A percentile compares a stretch with the other conserved stretches of the same genome.
phyloP scores from a whole-genome alignment of 2,888 invertebrate species.

The Meghimatium bilineatum region DNA sequence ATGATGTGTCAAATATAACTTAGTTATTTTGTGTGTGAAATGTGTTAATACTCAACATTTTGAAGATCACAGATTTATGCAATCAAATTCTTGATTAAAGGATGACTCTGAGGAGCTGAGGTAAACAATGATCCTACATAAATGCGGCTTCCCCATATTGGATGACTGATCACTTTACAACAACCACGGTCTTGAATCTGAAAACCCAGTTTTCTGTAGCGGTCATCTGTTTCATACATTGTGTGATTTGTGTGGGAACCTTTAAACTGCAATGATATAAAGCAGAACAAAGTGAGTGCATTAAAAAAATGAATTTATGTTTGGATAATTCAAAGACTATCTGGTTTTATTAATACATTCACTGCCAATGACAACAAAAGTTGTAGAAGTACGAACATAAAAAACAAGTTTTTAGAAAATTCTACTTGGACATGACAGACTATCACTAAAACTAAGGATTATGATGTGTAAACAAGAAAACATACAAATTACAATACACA shows the following conservation, averaged over 20 bases:
- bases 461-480: too few species aligned
- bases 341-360: too few species aligned
- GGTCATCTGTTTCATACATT: slow-evolving; percentile 85
- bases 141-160: slow-evolving; percentile 79
- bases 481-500: too few species aligned
- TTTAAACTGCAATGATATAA: slow-evolving; percentile 79
- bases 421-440: too few species aligned
- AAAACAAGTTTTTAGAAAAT: too few species aligned
- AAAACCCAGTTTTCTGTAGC: slow-evolving; percentile 87
- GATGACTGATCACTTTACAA: slow-evolving; percentile 84
- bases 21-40: not conserved
- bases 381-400: too few species aligned
- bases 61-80: not conserved
- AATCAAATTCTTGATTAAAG: slow-evolving; percentile 52
- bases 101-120: slow-evolving; percentile 72
- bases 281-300: not conserved
- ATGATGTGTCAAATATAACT: not conserved
- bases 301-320: too few species aligned
- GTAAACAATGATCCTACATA: slow-evolving; percentile 79
- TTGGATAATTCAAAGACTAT: too few species aligned
- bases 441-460: too few species aligned
- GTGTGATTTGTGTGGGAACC: slow-evolving; percentile 81
- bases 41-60: not conserved
- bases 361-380: too few species aligned
- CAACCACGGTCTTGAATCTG: slow-evolving; percentile 84